Evolutionary conservation across 2,888 invertebrate genomes (phyloP).

Genomic region (Sthenelais limicola): DNA sequence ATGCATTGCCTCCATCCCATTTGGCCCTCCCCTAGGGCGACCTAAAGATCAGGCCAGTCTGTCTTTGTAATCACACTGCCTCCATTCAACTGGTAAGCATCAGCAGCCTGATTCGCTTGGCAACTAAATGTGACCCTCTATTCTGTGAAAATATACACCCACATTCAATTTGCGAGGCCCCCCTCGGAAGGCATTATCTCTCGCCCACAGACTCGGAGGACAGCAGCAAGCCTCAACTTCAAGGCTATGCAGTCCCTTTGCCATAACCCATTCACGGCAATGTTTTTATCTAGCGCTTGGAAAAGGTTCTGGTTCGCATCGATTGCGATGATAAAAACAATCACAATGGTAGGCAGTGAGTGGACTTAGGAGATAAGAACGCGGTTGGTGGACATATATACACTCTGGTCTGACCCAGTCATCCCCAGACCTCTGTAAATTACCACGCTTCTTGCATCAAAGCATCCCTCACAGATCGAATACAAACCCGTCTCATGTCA

Average conservation of each 20-base stretch:
- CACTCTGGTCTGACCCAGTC: background rate
- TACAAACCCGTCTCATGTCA: too few relatives aligned
- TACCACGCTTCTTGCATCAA: conserved; percentile 15
- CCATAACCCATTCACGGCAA: conserved; percentile 14
- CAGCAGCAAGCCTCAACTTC: background rate
- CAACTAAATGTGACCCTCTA: too few relatives aligned
- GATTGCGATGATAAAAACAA: conserved; percentile 28
- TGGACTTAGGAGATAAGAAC: conserved; percentile 33
- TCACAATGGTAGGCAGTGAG: conserved; percentile 19
- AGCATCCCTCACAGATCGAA: background rate
- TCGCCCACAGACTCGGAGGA: background rate
- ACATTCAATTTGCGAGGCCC: conserved; percentile 31
- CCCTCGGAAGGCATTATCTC: conserved; percentile 21
- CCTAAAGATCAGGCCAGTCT: background rate
- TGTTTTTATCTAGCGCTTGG: background rate
- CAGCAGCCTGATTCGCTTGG: too few relatives aligned
- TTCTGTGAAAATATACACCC: conserved; percentile 28
- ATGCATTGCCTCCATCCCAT: background rate
- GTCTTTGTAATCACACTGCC: too few relatives aligned
- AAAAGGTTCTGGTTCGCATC: conserved; percentile 23
- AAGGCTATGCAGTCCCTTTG: background rate
- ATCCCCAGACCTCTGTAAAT: conserved; percentile 16
- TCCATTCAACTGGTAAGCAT: too few relatives aligned
- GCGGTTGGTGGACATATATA: background rate
- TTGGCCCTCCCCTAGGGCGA: background rate